Evolutionary conservation across 2,113 vertebrate genomes (phyloP), one percentile per base, ranked within the genome.

Genomic region (Dascyllus trimaculatus): DNA sequence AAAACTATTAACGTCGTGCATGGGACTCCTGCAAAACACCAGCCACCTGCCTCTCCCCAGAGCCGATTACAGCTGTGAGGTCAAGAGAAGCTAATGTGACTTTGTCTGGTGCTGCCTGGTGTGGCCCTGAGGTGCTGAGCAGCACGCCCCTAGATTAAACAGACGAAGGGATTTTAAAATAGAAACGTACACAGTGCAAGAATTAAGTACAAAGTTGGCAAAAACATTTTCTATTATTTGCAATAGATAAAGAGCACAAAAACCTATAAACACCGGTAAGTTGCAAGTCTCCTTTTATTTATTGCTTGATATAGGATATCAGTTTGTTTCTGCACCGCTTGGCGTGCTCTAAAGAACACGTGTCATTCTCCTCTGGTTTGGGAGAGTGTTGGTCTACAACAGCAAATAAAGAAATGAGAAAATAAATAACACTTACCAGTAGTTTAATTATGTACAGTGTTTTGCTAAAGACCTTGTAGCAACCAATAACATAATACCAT

Each of bases 71-170:
- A 90, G 75, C 74, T 72, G 80, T 24, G 67, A 80, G 86, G 88
- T 91, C 81, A 85, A 81, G 68, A 83, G 71, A 81, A 89, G 90
- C 85, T 91, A 92, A 92, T 82, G 86, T 82, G 80, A 85, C 86
- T 86, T 89, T 84, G 85, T 83, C 76, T 88, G 86, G 56, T 77
- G 45, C 38, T 60, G 74, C 54, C 71, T 32, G 4, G 49, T 2
- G 58, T 72, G 78, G 76, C 75, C 73, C 68, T 0, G 25, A 77
- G 82, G 81, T 63, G 75, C 77, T 65, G 69, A 68, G 69, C 35
- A 19, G 57, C 64, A 24, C 24, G 49, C 54, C 78, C 43, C 66
- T 21, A 71, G 85, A 91, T 92, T 77, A 87, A 63, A 88, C 70
- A 73, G 64, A 64, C 57, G 6, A 46, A 75, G 56, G 63, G 66